Evolutionary conservation across 2,113 vertebrate species (phyloP).

Genomic region (Nasalis larvatus): DNA sequence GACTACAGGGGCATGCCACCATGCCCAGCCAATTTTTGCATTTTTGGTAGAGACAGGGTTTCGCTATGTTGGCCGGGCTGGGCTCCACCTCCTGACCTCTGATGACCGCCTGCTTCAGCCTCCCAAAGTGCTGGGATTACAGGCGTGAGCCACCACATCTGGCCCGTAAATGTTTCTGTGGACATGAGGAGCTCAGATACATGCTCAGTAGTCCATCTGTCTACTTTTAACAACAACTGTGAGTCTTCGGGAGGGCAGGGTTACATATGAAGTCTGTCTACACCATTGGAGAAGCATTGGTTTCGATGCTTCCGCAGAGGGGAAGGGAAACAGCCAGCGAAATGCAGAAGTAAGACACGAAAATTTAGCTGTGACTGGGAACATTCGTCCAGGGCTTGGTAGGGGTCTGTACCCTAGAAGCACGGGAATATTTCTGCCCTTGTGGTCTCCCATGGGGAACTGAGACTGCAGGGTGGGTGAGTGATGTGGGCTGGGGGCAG

Average conservation of each 20-base stretch:
- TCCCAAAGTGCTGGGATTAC: too few species aligned
- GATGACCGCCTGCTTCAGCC: too few species aligned
- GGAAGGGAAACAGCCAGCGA: slow-evolving; percentile 39
- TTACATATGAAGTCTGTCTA: not conserved
- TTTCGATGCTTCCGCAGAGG: not conserved
- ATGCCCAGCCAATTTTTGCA: too few species aligned
- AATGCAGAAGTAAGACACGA: slow-evolving; percentile 43
- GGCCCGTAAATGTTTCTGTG: accelerated
- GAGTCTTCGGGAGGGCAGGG: not conserved
- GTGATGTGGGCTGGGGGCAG: not conserved
- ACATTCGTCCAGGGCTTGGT: not conserved
- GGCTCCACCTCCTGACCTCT: too few species aligned
- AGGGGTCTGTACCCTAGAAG: not conserved
- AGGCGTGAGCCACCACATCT: too few species aligned
- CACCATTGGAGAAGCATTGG: not conserved
- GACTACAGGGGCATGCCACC: too few species aligned
- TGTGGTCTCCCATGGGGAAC: slow-evolving; percentile 27
- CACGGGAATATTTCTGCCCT: not conserved
- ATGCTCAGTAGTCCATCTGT: not conserved
- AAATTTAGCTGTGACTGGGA: not conserved
- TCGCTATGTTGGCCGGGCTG: too few species aligned
- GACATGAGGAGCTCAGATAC: not conserved
- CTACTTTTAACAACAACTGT: not conserved
- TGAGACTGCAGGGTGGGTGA: not conserved
- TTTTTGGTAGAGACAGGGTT: too few species aligned